phyloP scores from a whole-genome alignment of 2,888 invertebrate genomes.

The Quadroppia sp. region DNA sequence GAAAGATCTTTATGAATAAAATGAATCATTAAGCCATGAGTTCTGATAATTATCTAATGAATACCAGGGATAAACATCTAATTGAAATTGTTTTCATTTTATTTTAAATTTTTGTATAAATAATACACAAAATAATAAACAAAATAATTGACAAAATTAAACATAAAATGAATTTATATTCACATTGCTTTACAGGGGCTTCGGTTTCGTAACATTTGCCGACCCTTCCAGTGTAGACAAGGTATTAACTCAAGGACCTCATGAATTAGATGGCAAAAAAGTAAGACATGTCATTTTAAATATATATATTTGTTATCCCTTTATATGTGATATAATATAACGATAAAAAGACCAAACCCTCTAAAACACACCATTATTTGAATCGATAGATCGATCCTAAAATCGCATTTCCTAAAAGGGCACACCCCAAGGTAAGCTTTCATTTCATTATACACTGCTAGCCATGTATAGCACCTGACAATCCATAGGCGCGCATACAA shows the following conservation, averaged over 20 bases:
- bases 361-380: background rate
- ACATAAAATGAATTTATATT: constrained; percentile 7
- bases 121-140: no score
- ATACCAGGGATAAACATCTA: no score
- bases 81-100: no score
- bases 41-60: no score
- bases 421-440: constrained; percentile 90
- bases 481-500: no score
- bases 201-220: constrained; percentile 99
- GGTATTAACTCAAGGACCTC: constrained; percentile 95
- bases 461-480: background rate
- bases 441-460: background rate
- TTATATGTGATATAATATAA: background rate
- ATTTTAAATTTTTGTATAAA: no score
- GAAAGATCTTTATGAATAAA: no score
- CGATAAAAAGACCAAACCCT: background rate
- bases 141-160: no score
- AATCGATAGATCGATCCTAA: constrained; percentile 89
- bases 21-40: no score
- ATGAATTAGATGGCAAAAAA: constrained; percentile 99
- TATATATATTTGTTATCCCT: no score
- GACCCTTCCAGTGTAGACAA: constrained; percentile 98
- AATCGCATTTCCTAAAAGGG: constrained; percentile 98
- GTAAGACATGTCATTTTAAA: constrained; percentile 53
- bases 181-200: constrained; percentile 72